Evolutionary conservation across 2,797 vertebrate genomes (phyloP).

Genomic region (Ctenopoma multispine): DNA sequence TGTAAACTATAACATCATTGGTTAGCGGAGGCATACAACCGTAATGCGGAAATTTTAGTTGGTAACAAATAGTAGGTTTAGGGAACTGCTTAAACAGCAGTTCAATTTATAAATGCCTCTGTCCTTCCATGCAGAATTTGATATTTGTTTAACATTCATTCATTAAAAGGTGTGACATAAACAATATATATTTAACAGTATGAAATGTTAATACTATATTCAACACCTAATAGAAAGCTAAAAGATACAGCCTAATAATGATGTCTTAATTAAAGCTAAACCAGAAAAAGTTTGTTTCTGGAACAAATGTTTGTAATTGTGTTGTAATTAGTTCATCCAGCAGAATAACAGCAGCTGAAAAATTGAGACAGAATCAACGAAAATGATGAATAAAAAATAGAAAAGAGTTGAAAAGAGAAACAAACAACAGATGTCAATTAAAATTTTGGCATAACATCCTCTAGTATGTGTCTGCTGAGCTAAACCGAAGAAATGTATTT

Average conservation of each 20-base stretch:
- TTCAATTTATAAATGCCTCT: no score
- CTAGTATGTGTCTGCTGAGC: slow-evolving; percentile 24
- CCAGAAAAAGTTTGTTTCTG: slow-evolving; percentile 8
- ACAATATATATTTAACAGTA: no score
- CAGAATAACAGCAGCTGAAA: slow-evolving; percentile 18
- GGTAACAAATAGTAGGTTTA: no score
- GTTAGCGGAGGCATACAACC: no score
- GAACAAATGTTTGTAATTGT: slow-evolving; percentile 11
- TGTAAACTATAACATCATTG: no score
- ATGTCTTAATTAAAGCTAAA: slow-evolving; percentile 9
- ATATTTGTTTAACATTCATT: no score
- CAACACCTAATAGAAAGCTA: no score
- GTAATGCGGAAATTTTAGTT: no score
- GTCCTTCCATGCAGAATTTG: no score
- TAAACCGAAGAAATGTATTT: slow-evolving; percentile 12
- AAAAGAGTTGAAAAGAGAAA: slow-evolving; percentile 34
- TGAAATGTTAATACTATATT: no score
- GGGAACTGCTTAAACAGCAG: no score
- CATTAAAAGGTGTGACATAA: no score
- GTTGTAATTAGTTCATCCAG: slow-evolving; percentile 29
- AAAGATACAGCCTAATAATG: not conserved
- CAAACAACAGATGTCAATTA: slow-evolving; percentile 53
- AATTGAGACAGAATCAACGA: slow-evolving; percentile 15
- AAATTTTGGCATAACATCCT: slow-evolving; percentile 25
- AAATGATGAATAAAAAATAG: slow-evolving; percentile 29